A percentile compares a stretch with the other conserved stretches of the same genome.
phyloP scores from a whole-genome alignment of 1,140 invertebrate genomes.

The Pachypsylla venusta region DNA sequence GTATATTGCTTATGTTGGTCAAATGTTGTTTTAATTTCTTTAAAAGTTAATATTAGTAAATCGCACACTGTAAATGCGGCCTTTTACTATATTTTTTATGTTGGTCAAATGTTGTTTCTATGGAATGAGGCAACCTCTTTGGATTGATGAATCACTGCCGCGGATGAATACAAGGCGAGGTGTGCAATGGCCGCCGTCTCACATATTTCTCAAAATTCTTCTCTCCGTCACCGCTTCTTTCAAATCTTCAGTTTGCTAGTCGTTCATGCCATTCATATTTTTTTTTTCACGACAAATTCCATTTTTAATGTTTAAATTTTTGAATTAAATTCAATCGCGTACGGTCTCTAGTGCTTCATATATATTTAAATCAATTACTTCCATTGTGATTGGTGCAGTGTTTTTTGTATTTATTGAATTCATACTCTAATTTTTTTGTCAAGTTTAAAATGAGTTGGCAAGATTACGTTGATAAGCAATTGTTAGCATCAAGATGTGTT shows the following conservation, averaged over 20 bases:
- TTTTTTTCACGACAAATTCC: background rate
- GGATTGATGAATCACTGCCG: background rate
- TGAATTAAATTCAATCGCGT: background rate
- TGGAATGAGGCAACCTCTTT: background rate
- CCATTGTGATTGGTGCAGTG: background rate
- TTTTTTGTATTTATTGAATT: background rate
- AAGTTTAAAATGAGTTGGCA: constrained; percentile 69
- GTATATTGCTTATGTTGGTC: background rate
- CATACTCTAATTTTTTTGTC: no score
- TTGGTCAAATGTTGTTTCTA: background rate
- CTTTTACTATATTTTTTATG: background rate
- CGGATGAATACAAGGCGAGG: constrained; percentile 8
- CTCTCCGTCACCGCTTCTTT: no score
- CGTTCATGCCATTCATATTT: constrained; percentile 5
- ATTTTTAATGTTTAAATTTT: background rate
- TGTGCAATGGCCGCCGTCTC: background rate
- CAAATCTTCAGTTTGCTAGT: constrained; percentile 4
- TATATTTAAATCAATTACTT: background rate
- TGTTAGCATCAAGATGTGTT: constrained; percentile 81
- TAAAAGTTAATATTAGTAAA: no score
- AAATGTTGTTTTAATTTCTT: no score
- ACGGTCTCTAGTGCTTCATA: background rate
- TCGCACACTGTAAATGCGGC: no score
- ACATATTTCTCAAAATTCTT: background rate
- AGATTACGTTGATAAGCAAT: constrained; percentile 94